A percentile compares a stretch with the other conserved stretches of the same genome.
Conservation (phyloP, 2,888 invertebrate species). For the Sycophila texana region DNA sequence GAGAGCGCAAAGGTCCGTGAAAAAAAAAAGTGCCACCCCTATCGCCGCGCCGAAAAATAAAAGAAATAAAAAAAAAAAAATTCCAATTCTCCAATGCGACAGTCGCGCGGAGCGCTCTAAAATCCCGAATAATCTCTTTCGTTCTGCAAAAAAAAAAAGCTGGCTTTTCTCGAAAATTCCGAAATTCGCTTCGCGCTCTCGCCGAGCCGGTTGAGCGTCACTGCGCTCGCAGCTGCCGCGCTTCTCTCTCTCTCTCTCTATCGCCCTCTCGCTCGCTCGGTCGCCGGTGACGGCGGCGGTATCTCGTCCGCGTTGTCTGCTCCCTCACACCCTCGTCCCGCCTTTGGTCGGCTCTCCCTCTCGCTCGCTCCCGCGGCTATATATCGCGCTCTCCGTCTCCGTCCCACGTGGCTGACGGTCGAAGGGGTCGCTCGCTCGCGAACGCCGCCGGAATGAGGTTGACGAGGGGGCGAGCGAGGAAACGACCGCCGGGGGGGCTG, state of each 20-base stretch:
- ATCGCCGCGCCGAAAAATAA: too few relatives aligned
- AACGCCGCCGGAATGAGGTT: slow-evolving; percentile 70
- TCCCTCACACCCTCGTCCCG: slow-evolving; percentile 45
- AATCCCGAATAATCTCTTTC: too few relatives aligned
- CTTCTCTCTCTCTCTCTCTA: slow-evolving; percentile 45
- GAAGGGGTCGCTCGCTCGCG: slow-evolving; percentile 71
- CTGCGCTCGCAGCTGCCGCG: slow-evolving; percentile 47
- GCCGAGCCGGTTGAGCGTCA: slow-evolving; percentile 44
- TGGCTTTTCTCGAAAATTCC: not conserved
- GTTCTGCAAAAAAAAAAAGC: too few relatives aligned
- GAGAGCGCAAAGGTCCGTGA: too few relatives aligned
- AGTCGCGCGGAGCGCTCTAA: too few relatives aligned
- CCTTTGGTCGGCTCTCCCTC: slow-evolving; percentile 12
- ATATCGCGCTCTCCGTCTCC: slow-evolving; percentile 58
- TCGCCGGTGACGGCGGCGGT: slow-evolving; percentile 22
- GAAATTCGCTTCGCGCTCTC: not conserved
- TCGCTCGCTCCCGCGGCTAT: slow-evolving; percentile 31
- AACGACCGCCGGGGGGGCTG: slow-evolving; percentile 17
- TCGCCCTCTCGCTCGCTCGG: slow-evolving; percentile 49
- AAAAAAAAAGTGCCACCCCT: too few relatives aligned
- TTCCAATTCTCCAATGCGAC: too few relatives aligned
- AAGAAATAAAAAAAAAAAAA: too few relatives aligned
- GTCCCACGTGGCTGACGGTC: slow-evolving; percentile 74
- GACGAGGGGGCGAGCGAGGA: slow-evolving; percentile 63
- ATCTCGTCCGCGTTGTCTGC: slow-evolving; percentile 55